Evolutionary conservation across 2,888 invertebrate species (phyloP).

Genomic region (Lydus trimaculatus): DNA sequence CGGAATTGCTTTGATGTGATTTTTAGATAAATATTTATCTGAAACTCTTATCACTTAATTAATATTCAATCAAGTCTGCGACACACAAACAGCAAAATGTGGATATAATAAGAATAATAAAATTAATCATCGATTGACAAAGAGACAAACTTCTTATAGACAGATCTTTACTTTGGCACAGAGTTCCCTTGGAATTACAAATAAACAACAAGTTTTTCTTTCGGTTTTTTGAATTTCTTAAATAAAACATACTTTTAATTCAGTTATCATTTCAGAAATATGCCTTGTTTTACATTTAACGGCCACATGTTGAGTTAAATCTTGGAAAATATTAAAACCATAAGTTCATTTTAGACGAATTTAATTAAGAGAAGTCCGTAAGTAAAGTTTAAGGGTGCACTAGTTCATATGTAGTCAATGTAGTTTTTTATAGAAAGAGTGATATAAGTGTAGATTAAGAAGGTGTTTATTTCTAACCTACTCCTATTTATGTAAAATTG

Average conservation of each 20-base stretch:
- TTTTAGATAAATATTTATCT: background rate
- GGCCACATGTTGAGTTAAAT: background rate
- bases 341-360: background rate
- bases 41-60: background rate
- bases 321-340: background rate
- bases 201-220: background rate
- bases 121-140: background rate
- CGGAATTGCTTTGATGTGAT: background rate
- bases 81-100: background rate
- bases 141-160: too few relatives aligned
- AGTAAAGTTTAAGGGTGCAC: background rate
- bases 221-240: background rate
- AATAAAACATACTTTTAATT: background rate
- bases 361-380: background rate
- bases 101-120: background rate
- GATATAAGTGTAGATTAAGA: background rate
- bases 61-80: background rate
- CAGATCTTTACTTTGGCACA: too few relatives aligned
- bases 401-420: too few relatives aligned
- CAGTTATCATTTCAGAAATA: background rate
- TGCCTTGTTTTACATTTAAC: background rate
- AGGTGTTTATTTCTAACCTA: background rate
- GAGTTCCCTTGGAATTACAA: background rate
- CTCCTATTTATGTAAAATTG: background rate
- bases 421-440: background rate